phyloP scores from a whole-genome alignment of 2,888 invertebrate genomes.

The Euzophera pinguis region DNA sequence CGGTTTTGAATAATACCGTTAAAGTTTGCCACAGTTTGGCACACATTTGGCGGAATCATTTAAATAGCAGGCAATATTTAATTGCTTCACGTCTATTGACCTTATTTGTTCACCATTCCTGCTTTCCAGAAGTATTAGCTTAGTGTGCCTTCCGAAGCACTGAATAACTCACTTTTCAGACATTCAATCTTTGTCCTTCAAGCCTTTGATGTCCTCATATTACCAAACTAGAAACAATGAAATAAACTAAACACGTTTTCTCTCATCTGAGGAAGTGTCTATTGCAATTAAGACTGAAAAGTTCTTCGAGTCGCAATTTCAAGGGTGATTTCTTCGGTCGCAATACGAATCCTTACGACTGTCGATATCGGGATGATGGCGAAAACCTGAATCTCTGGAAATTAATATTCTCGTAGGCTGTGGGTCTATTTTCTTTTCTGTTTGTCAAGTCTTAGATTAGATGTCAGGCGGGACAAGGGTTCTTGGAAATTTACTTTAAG shows the following conservation, averaged over 20 bases:
- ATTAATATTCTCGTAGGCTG: conserved; percentile 2
- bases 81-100: too few species aligned
- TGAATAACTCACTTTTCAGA: too few species aligned
- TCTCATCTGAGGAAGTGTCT: neutral
- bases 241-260: neutral
- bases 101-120: too few species aligned
- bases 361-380: neutral
- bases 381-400: neutral
- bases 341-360: neutral
- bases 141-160: too few species aligned
- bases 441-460: neutral
- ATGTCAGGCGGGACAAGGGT: neutral
- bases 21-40: neutral
- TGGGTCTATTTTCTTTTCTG: neutral
- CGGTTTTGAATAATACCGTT: conserved; percentile 13
- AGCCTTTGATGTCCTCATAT: too few species aligned
- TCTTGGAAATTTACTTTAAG: neutral
- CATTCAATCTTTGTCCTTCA: too few species aligned
- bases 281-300: neutral
- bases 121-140: too few species aligned
- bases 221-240: too few species aligned
- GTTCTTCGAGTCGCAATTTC: neutral
- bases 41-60: neutral
- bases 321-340: neutral
- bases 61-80: too few species aligned